A percentile compares a stretch with the other conserved stretches of the same genome.
These are phyloP conservation scores for Microchirus variegatus DNA, from an alignment of 2,797 vertebrate genomes.

Conservation along the genomic window DNA sequence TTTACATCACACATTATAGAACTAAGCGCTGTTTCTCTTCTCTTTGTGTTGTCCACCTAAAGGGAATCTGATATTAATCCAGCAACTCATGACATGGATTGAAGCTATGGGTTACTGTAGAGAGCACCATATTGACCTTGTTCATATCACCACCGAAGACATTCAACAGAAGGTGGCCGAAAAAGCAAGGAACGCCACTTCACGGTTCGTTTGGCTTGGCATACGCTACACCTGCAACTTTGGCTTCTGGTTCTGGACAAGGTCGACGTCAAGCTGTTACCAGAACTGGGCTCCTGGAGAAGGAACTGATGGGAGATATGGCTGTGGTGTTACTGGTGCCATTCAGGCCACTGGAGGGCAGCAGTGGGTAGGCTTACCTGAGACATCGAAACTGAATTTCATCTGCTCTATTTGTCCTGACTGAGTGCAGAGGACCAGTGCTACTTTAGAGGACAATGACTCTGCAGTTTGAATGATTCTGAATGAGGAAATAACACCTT, in stretches of 20 bases:
- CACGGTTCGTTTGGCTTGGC: slow-evolving; percentile 70
- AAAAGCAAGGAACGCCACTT: slow-evolving; percentile 50
- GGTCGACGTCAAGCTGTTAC: slow-evolving; percentile 55
- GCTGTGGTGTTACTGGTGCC: slow-evolving; percentile 63
- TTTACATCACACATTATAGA: not conserved
- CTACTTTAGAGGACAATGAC: not conserved
- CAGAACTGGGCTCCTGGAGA: slow-evolving; percentile 72
- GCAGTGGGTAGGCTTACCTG: slow-evolving; percentile 68
- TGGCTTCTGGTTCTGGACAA: slow-evolving; percentile 75
- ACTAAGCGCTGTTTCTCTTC: not conserved
- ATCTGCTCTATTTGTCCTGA: slow-evolving; percentile 57
- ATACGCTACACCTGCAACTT: slow-evolving; percentile 70
- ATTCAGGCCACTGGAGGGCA: slow-evolving; percentile 74
- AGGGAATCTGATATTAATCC: slow-evolving; percentile 66
- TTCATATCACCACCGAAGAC: slow-evolving; percentile 52
- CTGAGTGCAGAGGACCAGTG: slow-evolving; percentile 6
- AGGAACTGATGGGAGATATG: slow-evolving; percentile 37
- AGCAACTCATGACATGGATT: slow-evolving; percentile 71
- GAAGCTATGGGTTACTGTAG: slow-evolving; percentile 74
- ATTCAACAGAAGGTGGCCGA: slow-evolving; percentile 58
- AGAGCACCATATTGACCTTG: slow-evolving; percentile 61
- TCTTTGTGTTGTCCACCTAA: slow-evolving; percentile 21
- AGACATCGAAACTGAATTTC: slow-evolving; percentile 69
- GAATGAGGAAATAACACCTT: not conserved
- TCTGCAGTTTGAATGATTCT: slow-evolving; percentile 1